Percentiles rank a stretch among this genome's conserved stretches.
Conservation (phyloP, 2,797 vertebrate genomes). For the Channa striata region DNA sequence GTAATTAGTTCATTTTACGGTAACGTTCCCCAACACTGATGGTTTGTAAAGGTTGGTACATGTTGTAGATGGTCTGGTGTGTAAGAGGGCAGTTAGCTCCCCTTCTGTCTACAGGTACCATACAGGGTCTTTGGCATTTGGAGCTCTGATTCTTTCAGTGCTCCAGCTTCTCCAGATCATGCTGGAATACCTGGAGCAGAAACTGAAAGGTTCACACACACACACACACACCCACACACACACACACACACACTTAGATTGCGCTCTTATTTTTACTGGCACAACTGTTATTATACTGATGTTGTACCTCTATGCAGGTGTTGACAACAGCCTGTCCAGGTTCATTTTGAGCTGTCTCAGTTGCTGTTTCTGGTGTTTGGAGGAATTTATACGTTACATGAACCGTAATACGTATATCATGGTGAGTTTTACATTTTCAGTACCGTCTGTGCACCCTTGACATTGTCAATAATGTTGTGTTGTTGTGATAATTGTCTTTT, state of each 20-base stretch:
- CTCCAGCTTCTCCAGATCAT: slow-evolving; percentile 87
- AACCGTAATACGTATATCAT: slow-evolving; percentile 95
- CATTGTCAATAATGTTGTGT: neutral
- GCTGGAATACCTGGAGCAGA: slow-evolving; percentile 91
- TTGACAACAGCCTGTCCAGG: slow-evolving; percentile 84
- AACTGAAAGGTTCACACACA: slow-evolving; percentile 84
- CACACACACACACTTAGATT: neutral
- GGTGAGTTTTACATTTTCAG: slow-evolving; percentile 80
- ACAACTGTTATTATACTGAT: neutral
- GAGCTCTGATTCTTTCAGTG: slow-evolving; percentile 89
- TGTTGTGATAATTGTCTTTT: neutral
- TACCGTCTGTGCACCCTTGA: neutral
- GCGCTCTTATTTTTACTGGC: neutral
- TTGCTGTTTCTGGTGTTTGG: slow-evolving; percentile 96
- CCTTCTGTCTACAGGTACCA: slow-evolving; percentile 85
- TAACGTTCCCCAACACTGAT: no score
- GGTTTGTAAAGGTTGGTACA: no score
- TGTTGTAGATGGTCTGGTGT: neutral
- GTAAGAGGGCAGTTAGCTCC: neutral
- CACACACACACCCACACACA: neutral
- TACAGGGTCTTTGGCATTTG: slow-evolving; percentile 94
- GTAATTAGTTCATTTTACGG: no score
- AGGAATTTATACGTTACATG: slow-evolving; percentile 90
- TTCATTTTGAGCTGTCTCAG: slow-evolving; percentile 90
- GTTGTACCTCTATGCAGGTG: slow-evolving; percentile 71